Evolutionary conservation across 2,113 vertebrate genomes (phyloP).

Genomic region (Xiphophorus maculatus): DNA sequence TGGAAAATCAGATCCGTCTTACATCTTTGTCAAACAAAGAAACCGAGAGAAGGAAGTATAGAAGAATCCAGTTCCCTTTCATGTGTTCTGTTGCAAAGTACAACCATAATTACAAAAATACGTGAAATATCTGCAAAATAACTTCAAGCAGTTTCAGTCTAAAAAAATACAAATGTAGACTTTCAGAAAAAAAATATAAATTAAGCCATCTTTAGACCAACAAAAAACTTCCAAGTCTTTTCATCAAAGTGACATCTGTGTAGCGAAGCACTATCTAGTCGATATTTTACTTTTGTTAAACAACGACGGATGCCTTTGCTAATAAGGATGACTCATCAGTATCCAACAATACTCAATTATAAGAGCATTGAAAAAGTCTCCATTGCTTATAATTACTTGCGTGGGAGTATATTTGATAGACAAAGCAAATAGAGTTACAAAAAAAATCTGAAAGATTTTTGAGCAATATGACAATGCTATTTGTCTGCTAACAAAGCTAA

Average conservation of each 20-base stretch:
- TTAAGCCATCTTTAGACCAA: not conserved
- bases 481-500: no score
- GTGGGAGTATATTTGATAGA: no score
- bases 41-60: slow-evolving; percentile 27
- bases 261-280: no score
- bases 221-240: not conserved
- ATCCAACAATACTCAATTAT: not conserved
- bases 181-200: not conserved
- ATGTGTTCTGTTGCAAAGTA: not conserved
- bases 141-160: not conserved
- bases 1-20: slow-evolving; percentile 12
- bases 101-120: not conserved
- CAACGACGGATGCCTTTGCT: not conserved
- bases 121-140: not conserved
- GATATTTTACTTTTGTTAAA: not conserved
- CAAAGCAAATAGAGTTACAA: no score
- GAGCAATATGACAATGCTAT: no score
- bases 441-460: no score
- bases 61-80: slow-evolving; percentile 17
- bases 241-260: not conserved
- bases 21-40: slow-evolving; percentile 31
- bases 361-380: no score
- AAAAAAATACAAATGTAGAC: no score
- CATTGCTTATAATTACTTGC: no score
- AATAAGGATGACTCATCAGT: not conserved